Evolutionary conservation across 2,888 invertebrate genomes (phyloP).

Genomic region (Dynastes hyllus): DNA sequence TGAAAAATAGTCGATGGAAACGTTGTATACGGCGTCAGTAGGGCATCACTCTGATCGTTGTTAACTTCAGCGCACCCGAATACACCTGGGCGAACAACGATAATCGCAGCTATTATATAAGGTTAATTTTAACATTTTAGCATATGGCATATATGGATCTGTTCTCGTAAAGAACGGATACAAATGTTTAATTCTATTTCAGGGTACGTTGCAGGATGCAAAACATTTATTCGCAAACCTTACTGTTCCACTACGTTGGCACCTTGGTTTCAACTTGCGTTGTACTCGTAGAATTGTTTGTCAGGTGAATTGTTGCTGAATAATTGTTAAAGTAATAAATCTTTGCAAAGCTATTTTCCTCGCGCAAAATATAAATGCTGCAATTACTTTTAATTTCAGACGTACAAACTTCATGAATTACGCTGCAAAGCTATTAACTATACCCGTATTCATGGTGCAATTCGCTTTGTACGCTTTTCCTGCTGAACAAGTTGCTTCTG

Average conservation of each 20-base stretch:
- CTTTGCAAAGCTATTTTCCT: background rate
- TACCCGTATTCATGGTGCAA: background rate
- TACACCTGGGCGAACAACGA: too few species aligned
- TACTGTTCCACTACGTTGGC: constrained; percentile 24
- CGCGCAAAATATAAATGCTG: too few species aligned
- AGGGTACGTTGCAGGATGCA: background rate
- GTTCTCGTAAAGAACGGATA: too few species aligned
- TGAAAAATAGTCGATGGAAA: too few species aligned
- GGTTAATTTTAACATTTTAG: too few species aligned
- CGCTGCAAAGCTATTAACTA: background rate
- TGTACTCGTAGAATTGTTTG: background rate
- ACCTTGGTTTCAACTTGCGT: background rate
- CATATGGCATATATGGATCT: too few species aligned
- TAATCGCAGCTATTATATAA: too few species aligned
- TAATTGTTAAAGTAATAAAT: background rate
- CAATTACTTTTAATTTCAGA: background rate
- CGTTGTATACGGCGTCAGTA: too few species aligned
- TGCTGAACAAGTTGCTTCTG: constrained; percentile 15
- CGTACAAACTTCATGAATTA: background rate
- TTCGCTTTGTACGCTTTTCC: constrained; percentile 21
- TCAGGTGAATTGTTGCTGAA: background rate
- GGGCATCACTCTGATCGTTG: too few species aligned
- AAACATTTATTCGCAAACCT: background rate
- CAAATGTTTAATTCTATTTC: background rate
- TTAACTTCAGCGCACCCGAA: too few species aligned